phyloP scores from a whole-genome alignment of 2,888 invertebrate genomes.

The Lampropteryx suffumata region DNA sequence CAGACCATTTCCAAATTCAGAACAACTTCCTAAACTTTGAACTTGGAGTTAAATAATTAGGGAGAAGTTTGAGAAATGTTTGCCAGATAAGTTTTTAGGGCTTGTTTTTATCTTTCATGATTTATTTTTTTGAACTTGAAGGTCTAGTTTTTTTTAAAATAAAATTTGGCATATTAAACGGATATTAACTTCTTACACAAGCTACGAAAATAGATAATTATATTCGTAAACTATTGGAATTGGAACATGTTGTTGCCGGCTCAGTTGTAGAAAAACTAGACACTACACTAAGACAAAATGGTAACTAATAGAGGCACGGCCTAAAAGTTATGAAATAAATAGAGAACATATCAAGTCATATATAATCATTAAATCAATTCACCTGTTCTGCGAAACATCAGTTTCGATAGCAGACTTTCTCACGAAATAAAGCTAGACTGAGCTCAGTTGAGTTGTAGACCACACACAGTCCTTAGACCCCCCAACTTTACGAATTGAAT shows the following conservation, averaged over 20 bases:
- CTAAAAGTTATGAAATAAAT: no score
- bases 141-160: neutral
- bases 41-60: conserved; percentile 26
- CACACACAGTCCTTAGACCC: conserved; percentile 22
- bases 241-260: no score
- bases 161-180: no score
- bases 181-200: no score
- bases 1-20: conserved; percentile 21
- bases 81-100: conserved; percentile 12
- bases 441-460: conserved; percentile 24
- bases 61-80: conserved; percentile 19
- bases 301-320: no score
- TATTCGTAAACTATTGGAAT: no score
- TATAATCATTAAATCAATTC: no score
- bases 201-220: no score
- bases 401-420: conserved; percentile 29
- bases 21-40: conserved; percentile 17
- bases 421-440: conserved; percentile 41
- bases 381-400: conserved; percentile 39
- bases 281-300: no score
- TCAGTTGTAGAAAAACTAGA: no score
- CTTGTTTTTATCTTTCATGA: conserved; percentile 20
- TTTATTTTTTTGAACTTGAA: conserved; percentile 12
- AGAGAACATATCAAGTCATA: no score
- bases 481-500: conserved; percentile 3